These are phyloP conservation scores for Lucilia sericata DNA, from an alignment of 1,140 invertebrate genomes.

Conservation along the genomic window DNA sequence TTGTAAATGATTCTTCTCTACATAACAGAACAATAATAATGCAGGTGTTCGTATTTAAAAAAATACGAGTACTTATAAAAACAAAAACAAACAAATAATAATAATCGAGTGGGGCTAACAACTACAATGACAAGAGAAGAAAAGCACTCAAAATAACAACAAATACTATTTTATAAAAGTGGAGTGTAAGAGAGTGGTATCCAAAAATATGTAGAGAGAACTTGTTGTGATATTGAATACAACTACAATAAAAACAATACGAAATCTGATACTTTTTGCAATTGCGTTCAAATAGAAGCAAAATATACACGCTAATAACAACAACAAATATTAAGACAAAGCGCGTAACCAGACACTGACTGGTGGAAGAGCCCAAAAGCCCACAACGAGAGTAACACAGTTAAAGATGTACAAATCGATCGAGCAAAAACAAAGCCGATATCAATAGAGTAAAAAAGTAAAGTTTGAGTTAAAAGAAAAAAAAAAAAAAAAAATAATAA, in stretches of 20 bases:
- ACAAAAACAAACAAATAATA: no score
- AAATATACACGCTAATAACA: background rate
- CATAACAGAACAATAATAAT: background rate
- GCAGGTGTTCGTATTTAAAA: conserved; percentile 4
- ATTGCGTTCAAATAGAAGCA: background rate
- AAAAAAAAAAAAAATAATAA: background rate
- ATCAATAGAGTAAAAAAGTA: conserved; percentile 4
- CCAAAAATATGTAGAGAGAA: background rate
- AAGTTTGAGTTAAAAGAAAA: conserved; percentile 25
- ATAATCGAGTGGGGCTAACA: conserved; percentile 20
- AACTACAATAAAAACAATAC: background rate
- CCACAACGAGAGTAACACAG: background rate
- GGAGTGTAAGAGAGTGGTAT: background rate
- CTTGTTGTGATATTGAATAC: conserved; percentile 8
- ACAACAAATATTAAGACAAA: background rate
- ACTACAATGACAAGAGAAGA: background rate
- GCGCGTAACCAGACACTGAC: background rate
- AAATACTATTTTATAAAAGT: background rate
- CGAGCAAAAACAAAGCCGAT: background rate
- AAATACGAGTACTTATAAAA: no score
- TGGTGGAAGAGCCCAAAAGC: background rate
- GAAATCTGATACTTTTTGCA: background rate
- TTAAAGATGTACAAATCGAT: background rate
- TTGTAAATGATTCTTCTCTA: background rate
- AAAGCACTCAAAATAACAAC: background rate